phyloP scores from a whole-genome alignment of 35 echinoderm and acorn worm species.

The Amphiura filiformis region DNA sequence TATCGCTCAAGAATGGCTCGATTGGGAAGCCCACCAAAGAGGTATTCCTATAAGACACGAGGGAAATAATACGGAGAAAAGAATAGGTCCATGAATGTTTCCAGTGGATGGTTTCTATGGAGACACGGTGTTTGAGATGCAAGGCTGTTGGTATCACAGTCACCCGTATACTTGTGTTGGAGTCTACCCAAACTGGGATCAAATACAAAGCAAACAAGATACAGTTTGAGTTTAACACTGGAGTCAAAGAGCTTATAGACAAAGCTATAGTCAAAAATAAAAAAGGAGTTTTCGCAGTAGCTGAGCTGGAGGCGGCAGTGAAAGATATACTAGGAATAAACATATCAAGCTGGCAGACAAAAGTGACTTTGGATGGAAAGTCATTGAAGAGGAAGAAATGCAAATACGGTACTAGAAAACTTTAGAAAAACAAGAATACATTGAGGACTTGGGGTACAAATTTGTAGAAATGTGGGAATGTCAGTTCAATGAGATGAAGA shows the following conservation, averaged over 20 bases:
- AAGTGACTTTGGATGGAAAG: too few relatives aligned
- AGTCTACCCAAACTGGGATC: constrained; percentile 14
- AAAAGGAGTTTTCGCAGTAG: too few relatives aligned
- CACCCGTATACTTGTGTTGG: constrained; percentile 30
- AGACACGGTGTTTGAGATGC: constrained; percentile 37
- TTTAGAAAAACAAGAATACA: neutral
- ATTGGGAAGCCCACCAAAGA: neutral
- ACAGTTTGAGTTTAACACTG: too few relatives aligned
- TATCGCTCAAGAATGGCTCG: constrained; percentile 24
- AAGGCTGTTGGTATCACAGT: constrained; percentile 39
- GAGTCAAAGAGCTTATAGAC: too few relatives aligned
- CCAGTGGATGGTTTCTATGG: constrained; percentile 36
- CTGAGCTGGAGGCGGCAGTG: too few relatives aligned
- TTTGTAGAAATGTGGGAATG: neutral
- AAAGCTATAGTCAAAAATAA: too few relatives aligned
- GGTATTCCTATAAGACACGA: constrained; percentile 29
- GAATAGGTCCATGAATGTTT: constrained; percentile 2
- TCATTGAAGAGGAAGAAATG: neutral
- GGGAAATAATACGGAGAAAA: constrained; percentile 21
- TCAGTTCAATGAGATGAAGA: neutral
- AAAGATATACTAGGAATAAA: too few relatives aligned
- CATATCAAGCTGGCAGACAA: too few relatives aligned
- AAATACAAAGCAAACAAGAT: too few relatives aligned
- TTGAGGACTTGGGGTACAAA: neutral
- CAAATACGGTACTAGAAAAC: neutral